Conservation (phyloP, 2,888 invertebrate genomes). For the Carabus problematicus region DNA sequence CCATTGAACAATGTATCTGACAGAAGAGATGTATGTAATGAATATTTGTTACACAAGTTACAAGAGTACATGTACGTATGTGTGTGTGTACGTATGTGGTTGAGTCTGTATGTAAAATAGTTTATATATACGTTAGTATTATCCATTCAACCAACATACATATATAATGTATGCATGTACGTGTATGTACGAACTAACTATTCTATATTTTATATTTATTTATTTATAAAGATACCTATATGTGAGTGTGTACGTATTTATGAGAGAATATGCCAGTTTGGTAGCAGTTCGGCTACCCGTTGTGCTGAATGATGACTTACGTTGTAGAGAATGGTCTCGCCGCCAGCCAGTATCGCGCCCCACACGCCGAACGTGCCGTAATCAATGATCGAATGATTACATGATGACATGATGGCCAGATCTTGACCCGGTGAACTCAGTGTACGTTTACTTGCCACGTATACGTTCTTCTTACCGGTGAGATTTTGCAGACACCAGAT, state of each 20-base stretch:
- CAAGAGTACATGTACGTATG: too few relatives aligned
- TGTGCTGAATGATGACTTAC: constrained; percentile 57
- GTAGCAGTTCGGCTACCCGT: constrained; percentile 57
- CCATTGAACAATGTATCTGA: too few relatives aligned
- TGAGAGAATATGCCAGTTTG: constrained; percentile 58
- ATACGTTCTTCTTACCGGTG: constrained; percentile 55
- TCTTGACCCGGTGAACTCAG: constrained; percentile 58
- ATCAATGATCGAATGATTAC: constrained; percentile 64
- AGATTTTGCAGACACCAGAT: constrained; percentile 59
- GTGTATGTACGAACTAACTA: too few relatives aligned
- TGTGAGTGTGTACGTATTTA: constrained; percentile 16
- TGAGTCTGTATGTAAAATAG: too few relatives aligned
- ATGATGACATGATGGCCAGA: constrained; percentile 61
- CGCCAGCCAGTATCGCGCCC: constrained; percentile 62
- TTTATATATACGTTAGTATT: too few relatives aligned
- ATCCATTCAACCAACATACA: too few relatives aligned
- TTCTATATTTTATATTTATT: too few relatives aligned
- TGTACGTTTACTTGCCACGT: constrained; percentile 55
- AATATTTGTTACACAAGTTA: too few relatives aligned
- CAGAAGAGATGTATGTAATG: too few relatives aligned
- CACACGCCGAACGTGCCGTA: constrained; percentile 63
- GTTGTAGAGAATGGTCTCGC: constrained; percentile 61
- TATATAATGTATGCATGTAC: too few relatives aligned
- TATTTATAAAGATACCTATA: too few relatives aligned
- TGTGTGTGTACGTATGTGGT: too few relatives aligned